Evolutionary conservation across 1,140 invertebrate genomes (phyloP), one percentile per base, ranked within the genome.

Genomic region (Epicauta chinensis): DNA sequence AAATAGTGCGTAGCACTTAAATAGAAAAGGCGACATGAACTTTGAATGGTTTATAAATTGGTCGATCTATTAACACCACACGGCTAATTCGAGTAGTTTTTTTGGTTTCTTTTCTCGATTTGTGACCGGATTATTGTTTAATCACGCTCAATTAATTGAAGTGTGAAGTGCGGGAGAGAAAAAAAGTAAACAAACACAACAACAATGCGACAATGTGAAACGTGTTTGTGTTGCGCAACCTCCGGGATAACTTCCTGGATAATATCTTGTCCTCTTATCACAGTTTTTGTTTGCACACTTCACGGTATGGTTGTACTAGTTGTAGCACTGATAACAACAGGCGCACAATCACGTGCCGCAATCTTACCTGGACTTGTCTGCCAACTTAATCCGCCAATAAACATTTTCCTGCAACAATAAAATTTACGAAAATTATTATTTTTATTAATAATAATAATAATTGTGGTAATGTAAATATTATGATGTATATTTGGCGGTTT

Each of bases 341-440:
- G 4, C 4, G 23, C 37, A 34, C 32, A 48, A 46, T 40, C 42
- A 44, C 51, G 42, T 48, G 48, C 17, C 6, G 42, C 23, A 23
- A 23, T 37, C 86, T 85, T 84, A 97, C 93, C 95, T 86, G 94
- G 93, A 83, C 93, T 96, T 68, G 96, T 98, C 81, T 98, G 94
- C 93, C 95, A 98, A 79, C 93, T 97, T 66, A 98, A 84, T 65
- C 96, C 96, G 70, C 96, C 96, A 79, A 98, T 94, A 83, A 98
- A 98, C 94, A 98, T 98, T 91, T 98, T 98, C 80, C 93, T 96
- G 81, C 63, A 91, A 89, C 71, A 79, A 76, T 63, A 58, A 23
- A 30, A 34, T 14, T 45, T 16, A 11, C 3, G 5, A 11, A 23
- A 39, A 41, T 15, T 4, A 6, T n/a, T 15, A 12, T 45, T 10